Evolutionary conservation across 2,113 vertebrate genomes (phyloP).

Genomic region (Holacanthus passer): DNA sequence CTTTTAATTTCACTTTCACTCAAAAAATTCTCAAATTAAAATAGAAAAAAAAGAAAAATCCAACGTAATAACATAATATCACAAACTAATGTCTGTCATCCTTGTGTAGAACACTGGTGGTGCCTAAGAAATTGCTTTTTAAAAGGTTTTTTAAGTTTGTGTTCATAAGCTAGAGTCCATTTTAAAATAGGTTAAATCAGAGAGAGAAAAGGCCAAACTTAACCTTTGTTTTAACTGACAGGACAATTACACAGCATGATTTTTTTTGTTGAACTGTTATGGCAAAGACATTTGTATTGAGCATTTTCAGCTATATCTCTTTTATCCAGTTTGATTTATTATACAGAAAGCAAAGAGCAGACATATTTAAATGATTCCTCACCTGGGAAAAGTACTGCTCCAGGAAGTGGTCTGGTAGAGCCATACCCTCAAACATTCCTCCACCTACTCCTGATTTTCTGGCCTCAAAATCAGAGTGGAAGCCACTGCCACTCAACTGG

Average conservation of each 20-base stretch:
- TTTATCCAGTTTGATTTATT: neutral
- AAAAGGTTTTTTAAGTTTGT: no score
- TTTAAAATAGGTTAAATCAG: neutral
- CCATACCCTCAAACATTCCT: slow-evolving; percentile 64
- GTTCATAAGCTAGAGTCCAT: no score
- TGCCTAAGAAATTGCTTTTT: no score
- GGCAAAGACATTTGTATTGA: no score
- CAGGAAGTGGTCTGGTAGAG: slow-evolving; percentile 69
- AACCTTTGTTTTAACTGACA: neutral
- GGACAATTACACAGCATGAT: no score
- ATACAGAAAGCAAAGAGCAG: neutral
- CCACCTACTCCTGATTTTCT: slow-evolving; percentile 21
- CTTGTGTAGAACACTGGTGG: no score
- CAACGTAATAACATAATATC: no score
- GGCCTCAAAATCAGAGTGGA: slow-evolving; percentile 19
- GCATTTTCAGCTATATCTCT: neutral
- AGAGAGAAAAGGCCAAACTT: neutral
- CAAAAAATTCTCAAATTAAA: no score
- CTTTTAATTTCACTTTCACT: no score
- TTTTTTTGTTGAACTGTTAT: no score
- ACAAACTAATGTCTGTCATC: no score
- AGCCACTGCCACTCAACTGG: neutral
- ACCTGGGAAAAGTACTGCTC: slow-evolving; percentile 79
- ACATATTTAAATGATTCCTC: slow-evolving; percentile 20
- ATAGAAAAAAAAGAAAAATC: no score